Percentiles rank a stretch among this genome's conserved stretches.
These are phyloP conservation scores for Solenopsis invicta DNA, from an alignment of 1,140 invertebrate genomes.

Conservation along the genomic window DNA sequence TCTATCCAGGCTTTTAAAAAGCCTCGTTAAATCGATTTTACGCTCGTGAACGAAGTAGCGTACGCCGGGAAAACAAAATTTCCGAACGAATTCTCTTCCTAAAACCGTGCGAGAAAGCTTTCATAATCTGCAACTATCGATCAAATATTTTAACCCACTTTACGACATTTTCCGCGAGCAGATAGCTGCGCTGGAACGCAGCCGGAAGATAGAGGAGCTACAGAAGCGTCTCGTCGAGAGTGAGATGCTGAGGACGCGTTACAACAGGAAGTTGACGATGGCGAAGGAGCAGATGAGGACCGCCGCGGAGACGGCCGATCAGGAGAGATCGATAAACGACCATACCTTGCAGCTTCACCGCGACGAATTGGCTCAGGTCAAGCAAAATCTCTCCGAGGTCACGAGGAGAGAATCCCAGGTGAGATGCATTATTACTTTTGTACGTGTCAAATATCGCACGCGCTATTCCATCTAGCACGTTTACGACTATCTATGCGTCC, in stretches of 20 bases:
- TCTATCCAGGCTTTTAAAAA: too few species aligned
- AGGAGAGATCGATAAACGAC: constrained; percentile 90
- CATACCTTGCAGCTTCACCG: constrained; percentile 90
- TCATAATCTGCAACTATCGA: constrained; percentile 32
- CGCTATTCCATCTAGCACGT: not conserved
- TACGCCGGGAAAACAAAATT: constrained; percentile 40
- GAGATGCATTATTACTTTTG: constrained; percentile 22
- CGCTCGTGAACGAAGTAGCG: not conserved
- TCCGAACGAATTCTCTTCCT: not conserved
- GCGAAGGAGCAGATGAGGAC: constrained; percentile 91
- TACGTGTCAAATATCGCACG: not conserved
- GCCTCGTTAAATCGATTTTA: constrained; percentile 13
- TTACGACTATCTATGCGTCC: not conserved
- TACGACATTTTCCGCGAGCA: constrained; percentile 77
- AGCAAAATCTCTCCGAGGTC: constrained; percentile 91
- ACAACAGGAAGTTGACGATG: constrained; percentile 90
- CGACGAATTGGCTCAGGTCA: constrained; percentile 91
- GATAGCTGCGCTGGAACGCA: constrained; percentile 93
- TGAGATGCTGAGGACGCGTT: constrained; percentile 90
- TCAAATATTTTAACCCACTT: constrained; percentile 23
- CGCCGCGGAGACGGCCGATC: constrained; percentile 89
- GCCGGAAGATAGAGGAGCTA: constrained; percentile 93
- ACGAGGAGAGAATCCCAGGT: constrained; percentile 91
- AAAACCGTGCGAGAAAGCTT: not conserved
- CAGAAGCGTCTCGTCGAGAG: constrained; percentile 92